These are phyloP conservation scores for Melanotus villosus DNA, from an alignment of 2,888 invertebrate species.

Conservation along the genomic window DNA sequence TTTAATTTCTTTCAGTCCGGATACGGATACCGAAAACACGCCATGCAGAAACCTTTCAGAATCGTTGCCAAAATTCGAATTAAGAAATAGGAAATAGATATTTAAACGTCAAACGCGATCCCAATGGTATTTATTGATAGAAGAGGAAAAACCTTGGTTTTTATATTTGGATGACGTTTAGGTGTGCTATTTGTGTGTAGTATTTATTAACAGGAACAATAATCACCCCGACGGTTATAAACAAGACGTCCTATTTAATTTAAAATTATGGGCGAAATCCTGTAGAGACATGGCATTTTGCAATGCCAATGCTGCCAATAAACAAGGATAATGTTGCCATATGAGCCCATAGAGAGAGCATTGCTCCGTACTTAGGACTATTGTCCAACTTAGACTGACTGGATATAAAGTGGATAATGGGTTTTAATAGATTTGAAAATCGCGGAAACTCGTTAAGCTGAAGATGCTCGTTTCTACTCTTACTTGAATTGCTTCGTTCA, in stretches of 20 bases:
- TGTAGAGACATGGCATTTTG: slow-evolving; percentile 23
- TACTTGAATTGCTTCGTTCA: too few relatives aligned
- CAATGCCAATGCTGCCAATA: slow-evolving; percentile 32
- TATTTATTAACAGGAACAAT: background rate
- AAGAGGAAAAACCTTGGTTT: background rate
- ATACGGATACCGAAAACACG: background rate
- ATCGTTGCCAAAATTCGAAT: slow-evolving; percentile 19
- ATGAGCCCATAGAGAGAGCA: slow-evolving; percentile 30
- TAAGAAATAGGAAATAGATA: slow-evolving; percentile 8
- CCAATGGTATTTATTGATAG: background rate
- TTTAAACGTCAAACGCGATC: slow-evolving; percentile 3
- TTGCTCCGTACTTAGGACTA: slow-evolving; percentile 23
- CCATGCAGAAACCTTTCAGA: background rate
- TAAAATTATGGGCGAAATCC: slow-evolving; percentile 18
- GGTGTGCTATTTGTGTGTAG: background rate
- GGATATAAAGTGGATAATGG: slow-evolving; percentile 13
- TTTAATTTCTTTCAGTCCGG: background rate
- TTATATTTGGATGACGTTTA: background rate
- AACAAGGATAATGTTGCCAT: slow-evolving; percentile 28
- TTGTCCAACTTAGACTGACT: slow-evolving; percentile 18
- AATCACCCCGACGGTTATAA: background rate
- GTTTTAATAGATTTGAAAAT: slow-evolving; percentile 19
- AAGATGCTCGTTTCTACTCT: background rate
- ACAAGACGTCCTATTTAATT: slow-evolving; percentile 12
- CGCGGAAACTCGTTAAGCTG: slow-evolving; percentile 1